Evolutionary conservation across 2,888 invertebrate species (phyloP), one percentile per base, ranked within the genome.

Genomic region (Drosophila lacicola): DNA sequence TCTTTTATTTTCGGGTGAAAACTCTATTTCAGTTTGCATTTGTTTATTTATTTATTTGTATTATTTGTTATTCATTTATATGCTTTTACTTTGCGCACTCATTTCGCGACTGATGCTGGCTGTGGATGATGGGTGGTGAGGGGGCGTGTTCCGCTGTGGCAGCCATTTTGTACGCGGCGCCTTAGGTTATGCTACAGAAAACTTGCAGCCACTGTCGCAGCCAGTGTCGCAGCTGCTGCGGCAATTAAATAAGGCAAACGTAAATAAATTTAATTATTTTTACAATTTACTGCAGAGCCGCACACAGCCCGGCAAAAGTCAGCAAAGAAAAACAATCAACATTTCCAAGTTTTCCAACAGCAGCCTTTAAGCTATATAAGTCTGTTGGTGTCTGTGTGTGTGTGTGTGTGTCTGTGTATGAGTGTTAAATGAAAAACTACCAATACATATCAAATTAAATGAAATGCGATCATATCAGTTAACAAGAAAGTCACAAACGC

Each of bases 261-360:
- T 60, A 86, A 80, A 71, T 78, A 88, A 88, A 82, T 86, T 80
- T 82, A 83, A 82, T 88, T 82, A 82, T 82, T 77, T 86, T 86
- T 78, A 69, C 86, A 82, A 88, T 82, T 80, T 85, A 65, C 76
- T 58, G 75, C 44, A 51, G 68, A 68, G 60, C 29, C 69, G 41
- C 25, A 36, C 58, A 13, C 9, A 53, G 56, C 50, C 50, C 57
- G 47, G 53, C 70, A 67, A 61, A 88, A 85, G 88, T 86, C 73
- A 76, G 80, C 45, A 51, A 82, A 70, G 80, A 80, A 85, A 82
- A 88, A 88, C 86, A 85, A 82, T 82, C 70, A 75, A 82, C 79
- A 74, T 76, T 74, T 53, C 19, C 46, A 74, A 54, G 44, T 58
- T 55, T 54, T 37, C 47, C 50, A 54, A 21, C 68, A 58, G 3